Evolutionary conservation across 2,888 invertebrate genomes (phyloP).

Genomic region (Phyto melanocephala): DNA sequence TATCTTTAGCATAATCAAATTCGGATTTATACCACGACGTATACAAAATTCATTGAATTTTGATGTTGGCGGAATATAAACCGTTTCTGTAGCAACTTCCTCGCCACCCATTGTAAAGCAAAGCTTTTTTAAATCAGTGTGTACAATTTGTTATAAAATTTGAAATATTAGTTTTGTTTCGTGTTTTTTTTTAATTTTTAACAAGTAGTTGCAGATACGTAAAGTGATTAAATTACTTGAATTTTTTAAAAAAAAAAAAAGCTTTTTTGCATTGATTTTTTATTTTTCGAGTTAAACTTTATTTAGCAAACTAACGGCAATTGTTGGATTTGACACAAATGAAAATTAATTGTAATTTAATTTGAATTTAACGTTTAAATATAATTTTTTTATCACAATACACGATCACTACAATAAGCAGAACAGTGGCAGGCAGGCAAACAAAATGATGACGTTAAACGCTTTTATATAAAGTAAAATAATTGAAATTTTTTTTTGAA

Average conservation of each 20-base stretch:
- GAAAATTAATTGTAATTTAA: slow-evolving; percentile 65
- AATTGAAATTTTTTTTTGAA: slow-evolving; percentile 17
- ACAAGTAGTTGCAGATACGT: too few relatives aligned
- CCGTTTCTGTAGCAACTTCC: slow-evolving; percentile 71
- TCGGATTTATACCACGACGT: slow-evolving; percentile 84
- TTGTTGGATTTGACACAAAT: slow-evolving; percentile 55
- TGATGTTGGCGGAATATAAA: slow-evolving; percentile 70
- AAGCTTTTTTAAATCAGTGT: not conserved
- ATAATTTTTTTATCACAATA: not conserved
- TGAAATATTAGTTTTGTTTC: too few relatives aligned
- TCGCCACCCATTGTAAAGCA: slow-evolving; percentile 75
- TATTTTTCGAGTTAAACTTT: not conserved
- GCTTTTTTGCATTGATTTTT: not conserved
- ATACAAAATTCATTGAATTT: slow-evolving; percentile 78
- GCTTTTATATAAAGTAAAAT: slow-evolving; percentile 28
- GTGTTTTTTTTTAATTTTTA: too few relatives aligned
- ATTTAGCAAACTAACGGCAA: slow-evolving; percentile 3
- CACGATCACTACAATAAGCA: not conserved
- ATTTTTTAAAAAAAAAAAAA: not conserved
- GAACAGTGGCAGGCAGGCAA: not conserved
- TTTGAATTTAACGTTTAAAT: slow-evolving; percentile 52
- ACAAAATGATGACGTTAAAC: slow-evolving; percentile 40
- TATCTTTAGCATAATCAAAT: slow-evolving; percentile 89
- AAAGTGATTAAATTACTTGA: not conserved
- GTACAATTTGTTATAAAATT: too few relatives aligned